Percentiles rank a stretch among this genome's conserved stretches.
Evolutionary conservation across 2,797 vertebrate species (phyloP).

Genomic region (Pseudochirops corinnae): DNA sequence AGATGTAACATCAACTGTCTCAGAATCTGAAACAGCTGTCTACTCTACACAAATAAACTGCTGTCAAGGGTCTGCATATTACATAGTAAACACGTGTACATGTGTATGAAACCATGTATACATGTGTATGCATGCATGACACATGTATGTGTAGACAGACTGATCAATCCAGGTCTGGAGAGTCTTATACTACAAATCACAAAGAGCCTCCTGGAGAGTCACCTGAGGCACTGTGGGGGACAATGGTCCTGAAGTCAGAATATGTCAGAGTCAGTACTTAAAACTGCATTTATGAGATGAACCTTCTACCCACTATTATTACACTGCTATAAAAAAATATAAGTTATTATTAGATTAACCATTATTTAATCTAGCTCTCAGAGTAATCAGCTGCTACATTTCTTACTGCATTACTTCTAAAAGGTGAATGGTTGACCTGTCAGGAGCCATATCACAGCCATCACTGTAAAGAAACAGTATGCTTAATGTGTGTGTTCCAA

Average conservation of each 20-base stretch:
- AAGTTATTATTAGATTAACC: neutral
- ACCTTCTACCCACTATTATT: neutral
- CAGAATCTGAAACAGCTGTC: neutral
- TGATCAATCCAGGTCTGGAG: neutral
- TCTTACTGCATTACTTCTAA: constrained; percentile 43
- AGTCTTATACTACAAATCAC: neutral
- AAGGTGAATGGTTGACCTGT: constrained; percentile 21
- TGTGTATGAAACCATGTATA: no score
- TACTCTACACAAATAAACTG: neutral
- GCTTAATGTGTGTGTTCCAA: neutral
- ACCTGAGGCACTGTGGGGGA: neutral
- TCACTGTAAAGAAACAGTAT: constrained; percentile 6
- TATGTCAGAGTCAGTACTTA: neutral
- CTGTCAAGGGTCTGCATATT: neutral
- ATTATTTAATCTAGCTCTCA: neutral
- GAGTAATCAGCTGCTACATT: constrained; percentile 24
- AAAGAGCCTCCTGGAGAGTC: neutral
- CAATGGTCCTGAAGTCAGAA: neutral
- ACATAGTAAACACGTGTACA: neutral
- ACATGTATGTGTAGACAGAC: neutral
- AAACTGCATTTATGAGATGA: neutral
- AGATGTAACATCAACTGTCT: neutral
- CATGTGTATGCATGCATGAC: accelerated
- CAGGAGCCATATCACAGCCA: constrained; percentile 1
- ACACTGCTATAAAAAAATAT: neutral